Evolutionary conservation across 2,888 invertebrate species (phyloP).

Genomic region (Nemoura dubitans): DNA sequence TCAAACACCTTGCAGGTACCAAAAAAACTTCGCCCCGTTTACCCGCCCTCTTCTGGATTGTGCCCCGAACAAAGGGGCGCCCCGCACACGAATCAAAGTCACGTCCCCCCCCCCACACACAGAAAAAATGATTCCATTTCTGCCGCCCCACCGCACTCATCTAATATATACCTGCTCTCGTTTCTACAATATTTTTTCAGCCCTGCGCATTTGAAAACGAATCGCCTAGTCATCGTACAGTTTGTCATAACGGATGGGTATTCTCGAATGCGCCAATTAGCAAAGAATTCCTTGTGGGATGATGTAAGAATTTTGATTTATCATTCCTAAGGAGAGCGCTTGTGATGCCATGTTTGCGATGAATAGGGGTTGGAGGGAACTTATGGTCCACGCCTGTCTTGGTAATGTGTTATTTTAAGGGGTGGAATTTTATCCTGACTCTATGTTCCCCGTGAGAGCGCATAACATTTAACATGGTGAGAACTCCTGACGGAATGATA

Average conservation of each 20-base stretch:
- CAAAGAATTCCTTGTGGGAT: neutral
- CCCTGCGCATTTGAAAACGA: neutral
- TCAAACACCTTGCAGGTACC: neutral
- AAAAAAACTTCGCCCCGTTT: neutral
- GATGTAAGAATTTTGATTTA: conserved; percentile 7
- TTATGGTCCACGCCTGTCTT: neutral
- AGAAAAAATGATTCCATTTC: neutral
- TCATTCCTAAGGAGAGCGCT: neutral
- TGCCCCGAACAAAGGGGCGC: neutral
- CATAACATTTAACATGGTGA: neutral
- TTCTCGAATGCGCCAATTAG: neutral
- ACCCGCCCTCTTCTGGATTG: neutral
- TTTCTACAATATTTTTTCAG: neutral
- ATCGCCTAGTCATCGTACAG: neutral
- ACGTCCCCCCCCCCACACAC: neutral
- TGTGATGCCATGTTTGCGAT: neutral
- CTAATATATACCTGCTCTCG: neutral
- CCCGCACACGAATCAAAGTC: neutral
- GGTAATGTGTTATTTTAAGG: neutral
- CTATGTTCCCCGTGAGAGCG: neutral
- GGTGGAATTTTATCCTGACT: neutral
- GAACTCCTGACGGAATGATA: neutral
- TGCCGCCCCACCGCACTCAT: neutral
- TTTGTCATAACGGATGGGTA: conserved; percentile 4
- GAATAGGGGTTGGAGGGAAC: neutral